Evolutionary conservation across 1,140 invertebrate species (phyloP).

Genomic region (Trissolcus basalis): DNA sequence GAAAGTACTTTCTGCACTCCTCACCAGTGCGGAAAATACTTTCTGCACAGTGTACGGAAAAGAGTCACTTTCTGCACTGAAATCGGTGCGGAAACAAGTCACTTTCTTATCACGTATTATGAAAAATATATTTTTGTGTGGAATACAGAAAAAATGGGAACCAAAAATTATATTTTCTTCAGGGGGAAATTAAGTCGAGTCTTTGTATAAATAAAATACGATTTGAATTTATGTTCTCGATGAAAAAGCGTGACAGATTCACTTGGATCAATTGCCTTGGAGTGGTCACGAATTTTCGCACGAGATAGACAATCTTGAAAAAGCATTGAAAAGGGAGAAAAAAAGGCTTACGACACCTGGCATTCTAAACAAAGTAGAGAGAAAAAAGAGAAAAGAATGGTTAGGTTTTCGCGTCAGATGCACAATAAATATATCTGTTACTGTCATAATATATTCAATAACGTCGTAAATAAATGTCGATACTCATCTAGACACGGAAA

Average conservation of each 20-base stretch:
- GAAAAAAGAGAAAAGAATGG: constrained; percentile 14
- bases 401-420: constrained; percentile 38
- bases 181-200: no score
- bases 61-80: no score
- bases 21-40: no score
- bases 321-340: constrained; percentile 7
- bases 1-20: no score
- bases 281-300: constrained; percentile 30
- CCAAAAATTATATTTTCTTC: no score
- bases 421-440: constrained; percentile 51
- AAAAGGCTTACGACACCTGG: constrained; percentile 21
- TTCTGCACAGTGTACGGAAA: no score
- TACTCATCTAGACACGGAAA: constrained; percentile 48
- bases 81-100: no score
- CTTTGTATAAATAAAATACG: no score
- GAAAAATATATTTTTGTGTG: no score
- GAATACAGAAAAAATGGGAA: no score
- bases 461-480: constrained; percentile 50
- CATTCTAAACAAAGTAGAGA: constrained; percentile 18
- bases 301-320: constrained; percentile 28
- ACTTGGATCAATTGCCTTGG: not conserved
- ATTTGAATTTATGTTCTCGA: no score
- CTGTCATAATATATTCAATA: constrained; percentile 55
- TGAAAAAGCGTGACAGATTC: not conserved
- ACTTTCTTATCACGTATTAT: no score